Base-by-base conservation (phyloP, 2,797 vertebrate genomes). In the Anolis apletophallus region DNA sequence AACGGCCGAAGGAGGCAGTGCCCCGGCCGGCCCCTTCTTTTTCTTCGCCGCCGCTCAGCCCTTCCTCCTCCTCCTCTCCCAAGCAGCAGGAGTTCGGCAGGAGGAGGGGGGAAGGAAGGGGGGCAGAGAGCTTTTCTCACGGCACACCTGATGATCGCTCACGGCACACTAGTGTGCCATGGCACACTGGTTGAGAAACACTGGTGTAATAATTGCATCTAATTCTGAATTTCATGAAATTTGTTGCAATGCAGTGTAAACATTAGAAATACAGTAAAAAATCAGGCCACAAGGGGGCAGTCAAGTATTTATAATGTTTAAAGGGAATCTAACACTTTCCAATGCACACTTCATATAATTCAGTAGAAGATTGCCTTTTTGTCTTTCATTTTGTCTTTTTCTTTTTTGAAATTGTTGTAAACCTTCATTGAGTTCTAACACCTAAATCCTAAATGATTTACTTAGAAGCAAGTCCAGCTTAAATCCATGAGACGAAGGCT, bases 271-370 rank as follows among this genome's bases (percentile, higher is more conserved):
- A n/a, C 69, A 73, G 17, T 54, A 72, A 68, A 73, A 64, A 79
- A 80, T 19, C 52, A 32, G 40, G 72, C 71, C 40, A 64, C 32
- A 73, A n/a, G 86, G 29, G 46, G 57, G 57, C 68, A 87, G 55
- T 84, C 32, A 34, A 61, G 68, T 50, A 61, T 83, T 80, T 72
- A 57, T 55, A 72, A 59, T 69, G 23, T 74, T 68, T 78, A 78
- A 7, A 68, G 34, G 2, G 1, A 69, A 26, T 32, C 11, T 13
- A 78, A 64, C 14, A 81, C 11, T 54, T 32, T 67, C 29, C 69
- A 54, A 54, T 32, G 59, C 26, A 67, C 29, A 75, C 16, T 55
- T 85, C 52, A 57, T 29, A 3, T 52, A 81, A 13, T 8, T 36
- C 46, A 3, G 3, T 7, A 6, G 50, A n/a, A n/a, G 3, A 50